Base-by-base conservation (phyloP, 2,113 vertebrate genomes). In the Cyprinus carpio region DNA sequence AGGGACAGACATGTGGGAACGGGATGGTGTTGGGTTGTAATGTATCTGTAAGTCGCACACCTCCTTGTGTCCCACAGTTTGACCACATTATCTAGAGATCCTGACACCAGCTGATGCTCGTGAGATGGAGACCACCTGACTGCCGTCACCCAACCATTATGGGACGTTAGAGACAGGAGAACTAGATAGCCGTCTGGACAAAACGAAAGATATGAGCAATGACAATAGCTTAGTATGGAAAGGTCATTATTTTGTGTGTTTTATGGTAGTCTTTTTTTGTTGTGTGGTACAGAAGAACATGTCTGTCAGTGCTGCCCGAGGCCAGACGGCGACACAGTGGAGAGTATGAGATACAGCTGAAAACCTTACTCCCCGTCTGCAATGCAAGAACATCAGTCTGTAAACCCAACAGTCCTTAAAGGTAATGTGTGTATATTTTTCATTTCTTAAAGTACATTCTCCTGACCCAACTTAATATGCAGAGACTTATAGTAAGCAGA, bases 21-120 rank as follows among this genome's bases (percentile, higher is more conserved):
- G 40, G 23, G 23, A 46, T 6, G 40, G 5, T 25, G 3, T 16
- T 27, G 13, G 13, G 6, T 7, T 77, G 4, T 46, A 29, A 23
- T 56, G 29, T 49, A 58, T 37, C 29, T 0, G 7, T 72, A 18
- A 49, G 64, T 31, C 10, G 89, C 91, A 88, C 91, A 99, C 98
- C 98, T 99, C 89, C 98, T 96, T 34, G 94, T 97, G 93, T 99
- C 98, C 98, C 98, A 99, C 20, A 99, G 95, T 89, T 99, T 99
- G 56, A 99, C 97, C 60, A 99, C 84, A 86, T 97, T 97, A 95
- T 99, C 98, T 46, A 99, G 93, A 89, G 98, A 99, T 72, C 98
- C 97, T 0, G 98, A 99, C 81, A 99, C 93, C 20, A 99, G 94
- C 90, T 99, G 98, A 81, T 99, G 95, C 85, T 99, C 97, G 0